Percentiles rank a stretch among this genome's conserved stretches.
Evolutionary conservation across 2,888 invertebrate species (phyloP).

Genomic region (Drosophila imparisetae): DNA sequence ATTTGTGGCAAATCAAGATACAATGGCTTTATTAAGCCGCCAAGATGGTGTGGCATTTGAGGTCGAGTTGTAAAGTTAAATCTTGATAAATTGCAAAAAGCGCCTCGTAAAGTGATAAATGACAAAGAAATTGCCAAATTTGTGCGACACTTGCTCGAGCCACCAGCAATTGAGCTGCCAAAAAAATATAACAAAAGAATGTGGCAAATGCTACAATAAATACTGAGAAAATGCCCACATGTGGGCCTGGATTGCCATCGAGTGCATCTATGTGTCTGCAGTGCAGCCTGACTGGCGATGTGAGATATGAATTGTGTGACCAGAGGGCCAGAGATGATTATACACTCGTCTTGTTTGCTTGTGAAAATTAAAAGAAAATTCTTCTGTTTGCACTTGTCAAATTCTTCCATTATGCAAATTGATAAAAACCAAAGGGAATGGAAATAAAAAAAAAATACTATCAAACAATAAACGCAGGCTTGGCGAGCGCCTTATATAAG

Average conservation of each 20-base stretch:
- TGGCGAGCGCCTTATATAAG: slow-evolving; percentile 56
- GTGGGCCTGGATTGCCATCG: background rate
- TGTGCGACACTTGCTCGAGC: slow-evolving; percentile 39
- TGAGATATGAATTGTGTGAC: slow-evolving; percentile 3
- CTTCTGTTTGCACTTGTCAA: slow-evolving; percentile 19
- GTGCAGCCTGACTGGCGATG: slow-evolving; percentile 7
- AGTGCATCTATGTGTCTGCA: slow-evolving; percentile 16
- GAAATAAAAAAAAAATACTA: background rate
- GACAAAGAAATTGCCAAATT: slow-evolving; percentile 74
- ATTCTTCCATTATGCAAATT: slow-evolving; percentile 35
- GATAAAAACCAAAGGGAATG: slow-evolving; percentile 3
- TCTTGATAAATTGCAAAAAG: slow-evolving; percentile 78
- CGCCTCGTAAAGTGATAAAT: slow-evolving; percentile 72
- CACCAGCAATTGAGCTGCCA: slow-evolving; percentile 16
- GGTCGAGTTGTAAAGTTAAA: slow-evolving; percentile 65
- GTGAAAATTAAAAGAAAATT: slow-evolving; percentile 42
- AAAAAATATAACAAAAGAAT: slow-evolving; percentile 34
- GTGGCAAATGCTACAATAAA: slow-evolving; percentile 1
- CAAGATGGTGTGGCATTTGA: slow-evolving; percentile 42
- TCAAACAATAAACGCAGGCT: slow-evolving; percentile 4
- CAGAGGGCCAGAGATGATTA: background rate
- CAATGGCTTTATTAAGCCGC: slow-evolving; percentile 45
- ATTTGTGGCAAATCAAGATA: slow-evolving; percentile 36
- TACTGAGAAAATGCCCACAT: slow-evolving; percentile 1
- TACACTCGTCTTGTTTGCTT: slow-evolving; percentile 21